Evolutionary conservation across 2,888 invertebrate genomes (phyloP).

Genomic region (Thalpophila matura): DNA sequence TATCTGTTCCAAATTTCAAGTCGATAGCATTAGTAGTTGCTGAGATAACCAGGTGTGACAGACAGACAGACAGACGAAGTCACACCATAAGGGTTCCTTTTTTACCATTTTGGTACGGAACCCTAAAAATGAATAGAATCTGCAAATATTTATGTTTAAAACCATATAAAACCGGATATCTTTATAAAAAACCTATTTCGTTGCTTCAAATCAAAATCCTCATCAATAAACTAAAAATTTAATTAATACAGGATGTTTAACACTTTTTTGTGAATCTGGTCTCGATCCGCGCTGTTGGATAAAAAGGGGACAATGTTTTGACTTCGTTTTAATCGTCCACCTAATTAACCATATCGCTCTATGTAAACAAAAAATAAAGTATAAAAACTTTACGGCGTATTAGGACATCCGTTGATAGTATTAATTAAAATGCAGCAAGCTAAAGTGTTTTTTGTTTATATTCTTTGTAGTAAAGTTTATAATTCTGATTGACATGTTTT

Average conservation of each 20-base stretch:
- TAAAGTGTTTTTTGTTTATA: constrained; percentile 39
- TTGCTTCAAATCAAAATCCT: constrained; percentile 35
- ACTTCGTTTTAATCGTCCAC: constrained; percentile 69
- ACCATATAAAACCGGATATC: no score
- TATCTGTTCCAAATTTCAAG: no score
- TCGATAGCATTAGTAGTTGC: no score
- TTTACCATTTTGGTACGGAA: no score
- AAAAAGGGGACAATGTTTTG: constrained; percentile 66
- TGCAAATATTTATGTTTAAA: no score
- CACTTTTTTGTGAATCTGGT: constrained; percentile 61
- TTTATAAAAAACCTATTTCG: neutral
- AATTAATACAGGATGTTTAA: constrained; percentile 69
- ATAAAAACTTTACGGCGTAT: constrained; percentile 61
- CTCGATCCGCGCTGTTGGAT: constrained; percentile 72
- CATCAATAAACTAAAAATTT: constrained; percentile 55
- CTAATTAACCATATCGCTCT: constrained; percentile 81
- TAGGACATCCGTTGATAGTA: constrained; percentile 64
- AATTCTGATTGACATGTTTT: constrained; percentile 31
- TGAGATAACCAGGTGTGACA: no score
- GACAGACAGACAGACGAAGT: no score
- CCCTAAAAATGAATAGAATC: no score
- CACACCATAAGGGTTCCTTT: no score
- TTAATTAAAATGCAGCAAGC: constrained; percentile 60
- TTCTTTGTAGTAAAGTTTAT: constrained; percentile 19
- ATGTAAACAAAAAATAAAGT: constrained; percentile 70